Evolutionary conservation across 1,140 invertebrate species (phyloP).

Genomic region (Drosophila rhopaloa): DNA sequence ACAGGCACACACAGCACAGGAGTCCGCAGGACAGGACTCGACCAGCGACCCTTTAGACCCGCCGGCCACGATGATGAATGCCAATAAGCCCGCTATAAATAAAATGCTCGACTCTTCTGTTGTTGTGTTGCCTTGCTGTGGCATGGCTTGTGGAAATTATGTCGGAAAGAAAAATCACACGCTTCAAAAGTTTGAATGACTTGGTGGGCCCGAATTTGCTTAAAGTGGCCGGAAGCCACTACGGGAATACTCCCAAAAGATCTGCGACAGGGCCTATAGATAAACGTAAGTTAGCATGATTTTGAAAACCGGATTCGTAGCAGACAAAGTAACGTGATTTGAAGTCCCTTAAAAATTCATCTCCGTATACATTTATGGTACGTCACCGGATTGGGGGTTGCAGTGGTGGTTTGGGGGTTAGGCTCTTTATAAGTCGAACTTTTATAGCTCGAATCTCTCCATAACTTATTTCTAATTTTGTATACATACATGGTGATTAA

Average conservation of each 20-base stretch:
- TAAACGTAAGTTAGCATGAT: neutral
- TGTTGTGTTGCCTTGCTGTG: constrained; percentile 20
- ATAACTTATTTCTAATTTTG: no score
- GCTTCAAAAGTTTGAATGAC: constrained; percentile 79
- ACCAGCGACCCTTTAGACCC: constrained; percentile 14
- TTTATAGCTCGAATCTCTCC: no score
- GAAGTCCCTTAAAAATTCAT: neutral
- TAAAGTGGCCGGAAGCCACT: constrained; percentile 19
- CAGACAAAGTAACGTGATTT: neutral
- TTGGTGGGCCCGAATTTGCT: constrained; percentile 70
- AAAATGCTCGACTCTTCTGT: constrained; percentile 60
- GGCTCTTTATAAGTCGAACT: no score
- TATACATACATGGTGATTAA: no score
- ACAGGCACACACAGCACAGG: constrained; percentile 8
- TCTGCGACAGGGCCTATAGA: neutral
- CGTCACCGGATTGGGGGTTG: no score
- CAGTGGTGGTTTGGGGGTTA: no score
- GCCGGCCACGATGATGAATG: constrained; percentile 65
- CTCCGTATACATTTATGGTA: neutral
- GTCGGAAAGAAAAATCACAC: constrained; percentile 75
- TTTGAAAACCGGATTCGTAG: neutral
- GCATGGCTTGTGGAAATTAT: constrained; percentile 53
- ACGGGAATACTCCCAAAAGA: constrained; percentile 2
- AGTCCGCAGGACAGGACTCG: constrained; percentile 29
- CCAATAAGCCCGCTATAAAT: constrained; percentile 79